Base-by-base conservation (phyloP, 2,113 vertebrate species). In the Stigmatopora nigra region DNA sequence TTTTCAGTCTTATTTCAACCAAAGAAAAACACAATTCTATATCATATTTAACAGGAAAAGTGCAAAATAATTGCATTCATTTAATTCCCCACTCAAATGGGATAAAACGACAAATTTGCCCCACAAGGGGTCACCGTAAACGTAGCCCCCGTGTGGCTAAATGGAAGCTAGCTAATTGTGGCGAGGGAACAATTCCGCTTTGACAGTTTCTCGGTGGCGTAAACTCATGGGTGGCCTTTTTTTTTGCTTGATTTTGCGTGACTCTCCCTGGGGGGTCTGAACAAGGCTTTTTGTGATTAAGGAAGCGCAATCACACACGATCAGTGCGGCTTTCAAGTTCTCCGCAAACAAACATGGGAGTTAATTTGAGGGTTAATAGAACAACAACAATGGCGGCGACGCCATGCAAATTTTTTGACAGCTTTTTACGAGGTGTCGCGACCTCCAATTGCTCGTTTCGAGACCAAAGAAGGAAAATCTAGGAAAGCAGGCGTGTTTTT, bases 291-390 rank as follows among this genome's bases (percentile, higher is more conserved):
- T 69, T 81, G 83, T 86, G 83, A 88, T 89, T 88, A 89, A 83
- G 74, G 70, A 84, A 86, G 86, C 82, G 84, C 79, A 80, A 80
- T 86, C 83, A 69, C 71, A 80, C 78, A 83, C 79, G 80, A 88
- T 87, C 85, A 79, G 49, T 5, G 49, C 61, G 0, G 63, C 78
- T 86, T 78, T 87, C 44, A 85, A 80, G 62, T 79, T 36, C 44
- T 9, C 22, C 25, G 64, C 80, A 81, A 75, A 81, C 75, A 84
- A 85, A 82, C 79, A 81, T 5, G 64, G 0, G 74, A 71, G 85
- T 77, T 88, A 84, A 86, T 86, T 86, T 56, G 73, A 2, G 68
- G 84, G 87, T 87, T 88, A 86, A 87, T 85, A 17, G 72, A 72
- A 58, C 81, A 76, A 79, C 82, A 78, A 64, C 56, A 78, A 64